These are phyloP conservation scores for Nicator chloris DNA, from an alignment of 2,113 vertebrate genomes.

Conservation along the genomic window DNA sequence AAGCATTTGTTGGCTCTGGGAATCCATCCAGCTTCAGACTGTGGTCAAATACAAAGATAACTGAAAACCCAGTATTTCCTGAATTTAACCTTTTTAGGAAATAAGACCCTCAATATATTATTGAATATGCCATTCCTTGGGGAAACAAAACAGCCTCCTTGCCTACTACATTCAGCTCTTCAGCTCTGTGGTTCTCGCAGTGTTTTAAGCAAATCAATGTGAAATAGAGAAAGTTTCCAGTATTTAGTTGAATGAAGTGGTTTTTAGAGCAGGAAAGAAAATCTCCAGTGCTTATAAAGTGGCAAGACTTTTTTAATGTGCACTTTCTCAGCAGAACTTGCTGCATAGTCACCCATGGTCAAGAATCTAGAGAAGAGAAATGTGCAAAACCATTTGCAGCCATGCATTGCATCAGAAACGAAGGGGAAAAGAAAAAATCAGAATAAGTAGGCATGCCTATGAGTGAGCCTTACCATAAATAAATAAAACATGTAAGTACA, in stretches of 20 bases:
- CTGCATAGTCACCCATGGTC: background rate
- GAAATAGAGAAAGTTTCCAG: background rate
- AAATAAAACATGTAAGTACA: background rate
- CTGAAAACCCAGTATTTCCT: constrained; percentile 16
- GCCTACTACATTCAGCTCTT: background rate
- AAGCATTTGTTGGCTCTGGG: background rate
- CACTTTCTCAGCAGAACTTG: background rate
- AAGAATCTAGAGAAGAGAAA: background rate
- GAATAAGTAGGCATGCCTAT: background rate
- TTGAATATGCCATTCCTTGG: background rate
- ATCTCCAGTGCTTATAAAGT: background rate
- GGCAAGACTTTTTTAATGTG: background rate
- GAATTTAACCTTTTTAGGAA: constrained; percentile 1
- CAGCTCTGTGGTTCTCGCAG: background rate
- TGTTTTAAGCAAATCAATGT: background rate
- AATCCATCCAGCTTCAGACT: background rate
- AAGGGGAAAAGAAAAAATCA: background rate
- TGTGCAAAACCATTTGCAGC: background rate
- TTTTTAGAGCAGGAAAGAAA: background rate
- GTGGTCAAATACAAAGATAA: background rate
- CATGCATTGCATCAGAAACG: background rate
- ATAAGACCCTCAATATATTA: background rate
- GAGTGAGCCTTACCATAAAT: background rate
- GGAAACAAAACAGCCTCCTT: background rate
- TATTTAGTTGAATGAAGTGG: background rate